Evolutionary conservation across 2,797 vertebrate genomes (phyloP).

Genomic region (Girardinus metallicus): DNA sequence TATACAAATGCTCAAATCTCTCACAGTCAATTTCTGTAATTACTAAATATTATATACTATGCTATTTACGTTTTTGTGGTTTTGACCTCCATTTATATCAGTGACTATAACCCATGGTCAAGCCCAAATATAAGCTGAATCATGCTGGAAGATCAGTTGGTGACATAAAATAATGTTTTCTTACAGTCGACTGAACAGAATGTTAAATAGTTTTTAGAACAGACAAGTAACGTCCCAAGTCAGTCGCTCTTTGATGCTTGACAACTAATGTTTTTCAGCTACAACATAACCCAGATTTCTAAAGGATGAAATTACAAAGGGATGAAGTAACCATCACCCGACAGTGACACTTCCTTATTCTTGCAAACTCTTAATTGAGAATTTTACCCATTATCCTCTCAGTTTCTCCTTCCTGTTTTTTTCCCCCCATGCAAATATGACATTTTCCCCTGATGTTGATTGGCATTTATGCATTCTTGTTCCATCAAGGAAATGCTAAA

Average conservation of each 20-base stretch:
- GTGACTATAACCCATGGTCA: neutral
- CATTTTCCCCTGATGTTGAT: slow-evolving; percentile 55
- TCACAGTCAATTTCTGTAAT: neutral
- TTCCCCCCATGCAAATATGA: slow-evolving; percentile 26
- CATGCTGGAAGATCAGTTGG: neutral
- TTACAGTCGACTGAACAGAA: neutral
- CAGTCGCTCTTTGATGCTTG: neutral
- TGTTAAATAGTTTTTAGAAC: neutral
- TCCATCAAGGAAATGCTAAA: slow-evolving; percentile 60
- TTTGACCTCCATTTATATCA: neutral
- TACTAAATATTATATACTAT: neutral
- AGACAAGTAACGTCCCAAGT: neutral
- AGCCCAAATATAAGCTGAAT: neutral
- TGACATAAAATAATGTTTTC: neutral
- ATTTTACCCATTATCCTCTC: slow-evolving; percentile 11
- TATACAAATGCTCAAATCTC: neutral
- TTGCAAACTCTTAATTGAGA: slow-evolving; percentile 28
- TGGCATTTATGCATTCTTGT: slow-evolving; percentile 71
- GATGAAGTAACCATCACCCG: neutral
- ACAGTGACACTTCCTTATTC: slow-evolving; percentile 35
- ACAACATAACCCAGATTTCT: neutral
- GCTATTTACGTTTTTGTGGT: neutral
- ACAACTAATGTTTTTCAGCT: neutral
- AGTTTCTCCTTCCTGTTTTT: neutral
- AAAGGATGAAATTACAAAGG: neutral